phyloP scores from a whole-genome alignment of 2,797 vertebrate genomes.

The Protonibea diacanthus region DNA sequence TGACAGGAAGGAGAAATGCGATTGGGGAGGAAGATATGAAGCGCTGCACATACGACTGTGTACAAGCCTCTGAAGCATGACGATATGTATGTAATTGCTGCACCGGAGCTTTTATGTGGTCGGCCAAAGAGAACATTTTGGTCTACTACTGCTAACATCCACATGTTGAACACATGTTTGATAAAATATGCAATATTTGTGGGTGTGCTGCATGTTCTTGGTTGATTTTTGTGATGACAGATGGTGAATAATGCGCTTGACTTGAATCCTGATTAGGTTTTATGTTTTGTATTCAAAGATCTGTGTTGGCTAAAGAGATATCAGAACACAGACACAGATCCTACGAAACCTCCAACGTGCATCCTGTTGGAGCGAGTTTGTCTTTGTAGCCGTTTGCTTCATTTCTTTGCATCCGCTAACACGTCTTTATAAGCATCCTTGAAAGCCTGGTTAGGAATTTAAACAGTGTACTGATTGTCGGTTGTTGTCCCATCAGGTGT shows the following conservation, averaged over 20 bases:
- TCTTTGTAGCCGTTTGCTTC: slow-evolving; percentile 24
- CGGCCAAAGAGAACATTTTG: slow-evolving; percentile 51
- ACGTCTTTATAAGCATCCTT: slow-evolving; percentile 40
- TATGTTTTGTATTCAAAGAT: slow-evolving; percentile 16
- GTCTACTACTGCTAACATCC: slow-evolving; percentile 46
- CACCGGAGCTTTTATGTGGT: slow-evolving; percentile 75
- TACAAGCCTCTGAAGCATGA: slow-evolving; percentile 76
- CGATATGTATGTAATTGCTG: slow-evolving; percentile 82
- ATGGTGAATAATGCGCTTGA: slow-evolving; percentile 42
- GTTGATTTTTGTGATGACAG: slow-evolving; percentile 53
- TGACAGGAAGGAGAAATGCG: slow-evolving; percentile 76
- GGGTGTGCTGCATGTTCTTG: slow-evolving; percentile 33
- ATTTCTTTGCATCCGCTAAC: slow-evolving; percentile 57
- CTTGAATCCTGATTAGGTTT: slow-evolving; percentile 56
- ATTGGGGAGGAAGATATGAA: slow-evolving; percentile 76
- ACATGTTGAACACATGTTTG: slow-evolving; percentile 77
- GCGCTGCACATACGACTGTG: slow-evolving; percentile 51
- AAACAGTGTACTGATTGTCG: slow-evolving; percentile 48
- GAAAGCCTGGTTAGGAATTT: slow-evolving; percentile 64
- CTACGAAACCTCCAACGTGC: slow-evolving; percentile 16
- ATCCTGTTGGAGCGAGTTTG: slow-evolving; percentile 12
- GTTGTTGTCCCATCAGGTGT: slow-evolving; percentile 55
- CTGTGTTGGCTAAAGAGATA: slow-evolving; percentile 21
- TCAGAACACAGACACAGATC: background rate
- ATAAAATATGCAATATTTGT: slow-evolving; percentile 68